Evolutionary conservation across 2,797 vertebrate species (phyloP), one percentile per base, ranked within the genome.

Genomic region (Lepus townsendii): DNA sequence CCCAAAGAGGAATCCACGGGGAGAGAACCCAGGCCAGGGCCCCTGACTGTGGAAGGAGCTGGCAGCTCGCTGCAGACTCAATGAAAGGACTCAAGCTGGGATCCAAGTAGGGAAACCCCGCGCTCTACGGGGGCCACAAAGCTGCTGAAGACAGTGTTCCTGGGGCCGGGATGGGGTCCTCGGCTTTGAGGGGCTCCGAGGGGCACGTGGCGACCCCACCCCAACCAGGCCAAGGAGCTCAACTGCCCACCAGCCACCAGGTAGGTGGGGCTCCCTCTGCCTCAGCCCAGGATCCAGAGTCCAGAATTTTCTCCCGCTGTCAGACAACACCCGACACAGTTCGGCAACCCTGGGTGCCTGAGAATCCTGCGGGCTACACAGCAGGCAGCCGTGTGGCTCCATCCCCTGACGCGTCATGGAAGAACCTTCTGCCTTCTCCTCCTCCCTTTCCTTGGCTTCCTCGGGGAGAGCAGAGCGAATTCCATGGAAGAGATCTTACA

Each of bases 1-100:
- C 9, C 4, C 60, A 10, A 6, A 79, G 60, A 91, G 32, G 60
- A 92, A 83, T 66, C 83, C 11, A 5, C 24, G 24, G 66, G 38
- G 80, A 77, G 10, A 72, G 30, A 86, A 73, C 8, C 10, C 47
- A 52, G 8, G 5, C 69, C 3, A 32, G 10, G 47, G 38, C 11
- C 72, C 71, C n/a, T 83, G 30, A 63, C 77, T 65, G 84, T 62
- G 65, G 30, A 77, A 95, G 47, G 83, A 88, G 88, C 13, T 88
- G 5, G 17, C 19, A 17, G 5, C 35, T 95, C 65, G n/a, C 57
- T 73, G 11, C 57, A 86, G 65, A 35, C 27, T 69, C 79, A 91
- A 79, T 86, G 26, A 19, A n/a, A 72, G 11, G 87, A 77, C 47
- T 13, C 3, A 71, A 32, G 75, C 32, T 66, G 57, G 19, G 20